These are phyloP conservation scores for Oreochromis mossambicus DNA, from an alignment of 2,797 vertebrate genomes.

Conservation along the genomic window DNA sequence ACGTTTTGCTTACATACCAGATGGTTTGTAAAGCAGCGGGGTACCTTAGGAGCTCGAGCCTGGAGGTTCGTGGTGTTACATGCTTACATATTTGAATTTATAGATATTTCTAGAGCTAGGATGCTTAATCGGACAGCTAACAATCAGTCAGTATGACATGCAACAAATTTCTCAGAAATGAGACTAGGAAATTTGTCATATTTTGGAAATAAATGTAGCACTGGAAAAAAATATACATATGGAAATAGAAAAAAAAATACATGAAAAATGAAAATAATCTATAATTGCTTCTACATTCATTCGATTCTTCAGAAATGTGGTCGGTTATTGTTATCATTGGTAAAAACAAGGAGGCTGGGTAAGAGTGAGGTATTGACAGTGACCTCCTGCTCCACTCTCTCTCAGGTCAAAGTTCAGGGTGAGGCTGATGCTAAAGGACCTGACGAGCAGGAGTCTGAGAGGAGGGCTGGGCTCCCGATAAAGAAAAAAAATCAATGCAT, in stretches of 20 bases:
- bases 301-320: background rate
- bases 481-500: conserved; percentile 63
- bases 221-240: background rate
- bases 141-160: background rate
- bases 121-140: background rate
- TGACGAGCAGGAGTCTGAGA: background rate
- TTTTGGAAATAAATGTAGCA: background rate
- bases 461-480: background rate
- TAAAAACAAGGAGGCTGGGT: background rate
- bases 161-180: background rate
- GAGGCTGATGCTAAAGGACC: conserved; percentile 34
- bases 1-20: conserved; percentile 20
- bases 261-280: background rate
- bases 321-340: background rate
- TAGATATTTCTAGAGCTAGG: background rate
- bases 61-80: background rate
- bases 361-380: conserved; percentile 44
- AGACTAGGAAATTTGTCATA: background rate
- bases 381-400: conserved; percentile 52
- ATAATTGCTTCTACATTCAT: background rate
- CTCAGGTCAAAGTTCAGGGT: conserved; percentile 62
- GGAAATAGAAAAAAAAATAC: background rate
- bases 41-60: background rate
- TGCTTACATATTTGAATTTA: background rate
- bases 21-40: background rate